A percentile compares a stretch with the other conserved stretches of the same genome.
phyloP scores from a whole-genome alignment of 2,113 vertebrate species.

The Petrocephalus zakoni region DNA sequence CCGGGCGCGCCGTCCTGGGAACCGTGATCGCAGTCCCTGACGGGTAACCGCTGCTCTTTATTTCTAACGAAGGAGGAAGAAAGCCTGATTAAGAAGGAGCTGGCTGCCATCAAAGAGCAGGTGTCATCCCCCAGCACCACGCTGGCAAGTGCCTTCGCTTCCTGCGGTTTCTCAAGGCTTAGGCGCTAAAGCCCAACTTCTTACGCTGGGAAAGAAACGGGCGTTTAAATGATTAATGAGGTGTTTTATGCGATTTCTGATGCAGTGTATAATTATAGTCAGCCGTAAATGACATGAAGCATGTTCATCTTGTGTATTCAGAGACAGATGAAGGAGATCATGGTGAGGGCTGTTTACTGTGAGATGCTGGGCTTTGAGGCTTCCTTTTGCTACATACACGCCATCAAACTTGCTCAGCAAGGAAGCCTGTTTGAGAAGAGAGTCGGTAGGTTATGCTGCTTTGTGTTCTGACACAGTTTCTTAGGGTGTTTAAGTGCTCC shows the following conservation, averaged over 20 bases:
- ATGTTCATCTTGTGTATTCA: constrained; percentile 49
- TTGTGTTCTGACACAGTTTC: background rate
- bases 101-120: constrained; percentile 76
- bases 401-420: constrained; percentile 95
- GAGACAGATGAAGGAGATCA: constrained; percentile 93
- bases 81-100: constrained; percentile 84
- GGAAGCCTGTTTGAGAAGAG: constrained; percentile 89
- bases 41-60: background rate
- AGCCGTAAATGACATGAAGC: background rate
- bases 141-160: constrained; percentile 60
- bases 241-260: background rate
- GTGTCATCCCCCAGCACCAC: constrained; percentile 82
- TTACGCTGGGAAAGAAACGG: background rate
- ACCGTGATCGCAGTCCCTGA: background rate
- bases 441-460: constrained; percentile 74
- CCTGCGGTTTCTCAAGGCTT: background rate
- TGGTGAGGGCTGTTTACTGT: constrained; percentile 94
- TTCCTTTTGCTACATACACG: constrained; percentile 91
- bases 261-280: background rate
- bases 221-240: background rate
- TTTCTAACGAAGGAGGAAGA: constrained; percentile 80
- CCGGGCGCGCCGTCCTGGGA: background rate
- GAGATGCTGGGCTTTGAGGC: constrained; percentile 96
- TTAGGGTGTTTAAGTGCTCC: background rate
- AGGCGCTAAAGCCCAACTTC: background rate